Evolutionary conservation across 2,113 vertebrate species (phyloP).

Genomic region (Microcebus murinus): DNA sequence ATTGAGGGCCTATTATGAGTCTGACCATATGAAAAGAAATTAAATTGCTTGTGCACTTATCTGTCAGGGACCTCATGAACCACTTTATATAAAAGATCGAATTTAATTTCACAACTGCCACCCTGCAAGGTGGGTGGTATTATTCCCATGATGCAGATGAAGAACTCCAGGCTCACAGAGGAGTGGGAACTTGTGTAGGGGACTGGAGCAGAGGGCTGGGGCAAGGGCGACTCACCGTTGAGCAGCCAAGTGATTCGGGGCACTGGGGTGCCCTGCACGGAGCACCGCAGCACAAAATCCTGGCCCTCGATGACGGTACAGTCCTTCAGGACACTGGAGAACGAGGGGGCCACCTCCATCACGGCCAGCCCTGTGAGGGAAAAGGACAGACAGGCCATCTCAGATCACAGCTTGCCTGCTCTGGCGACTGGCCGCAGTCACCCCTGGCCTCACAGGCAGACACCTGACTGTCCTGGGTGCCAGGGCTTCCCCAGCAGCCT

Average conservation of each 20-base stretch:
- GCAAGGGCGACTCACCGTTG: constrained; percentile 87
- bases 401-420: background rate
- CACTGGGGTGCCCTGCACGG: constrained; percentile 84
- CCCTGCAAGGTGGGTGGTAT: background rate
- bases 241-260: constrained; percentile 90
- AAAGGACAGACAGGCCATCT: constrained; percentile 23
- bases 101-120: background rate
- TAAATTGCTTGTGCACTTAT: background rate
- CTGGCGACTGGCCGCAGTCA: background rate
- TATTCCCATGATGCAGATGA: background rate
- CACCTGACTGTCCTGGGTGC: background rate
- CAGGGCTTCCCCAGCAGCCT: background rate
- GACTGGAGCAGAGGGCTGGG: background rate
- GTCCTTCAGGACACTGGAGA: constrained; percentile 86
- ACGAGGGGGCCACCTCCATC: constrained; percentile 83
- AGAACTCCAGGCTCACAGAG: background rate
- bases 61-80: background rate
- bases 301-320: constrained; percentile 88
- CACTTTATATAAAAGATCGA: background rate
- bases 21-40: background rate
- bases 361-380: constrained; percentile 73
- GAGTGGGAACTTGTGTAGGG: background rate
- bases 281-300: constrained; percentile 89
- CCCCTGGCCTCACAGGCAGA: background rate
- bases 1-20: background rate